A percentile compares a stretch with the other conserved stretches of the same genome.
Conservation (phyloP, 2,888 invertebrate genomes). For the Sinohyriopsis cumingii region DNA sequence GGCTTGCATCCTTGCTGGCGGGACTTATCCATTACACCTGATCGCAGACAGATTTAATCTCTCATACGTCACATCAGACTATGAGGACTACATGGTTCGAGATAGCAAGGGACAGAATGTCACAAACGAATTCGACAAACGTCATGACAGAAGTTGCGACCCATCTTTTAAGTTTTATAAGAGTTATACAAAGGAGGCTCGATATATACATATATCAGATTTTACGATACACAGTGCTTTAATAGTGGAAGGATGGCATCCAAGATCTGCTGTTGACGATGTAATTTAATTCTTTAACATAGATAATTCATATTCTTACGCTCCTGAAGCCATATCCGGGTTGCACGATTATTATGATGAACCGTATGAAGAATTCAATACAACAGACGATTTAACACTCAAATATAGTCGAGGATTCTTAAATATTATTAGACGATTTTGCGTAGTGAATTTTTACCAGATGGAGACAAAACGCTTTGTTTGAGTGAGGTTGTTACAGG, state of each 20-base stretch:
- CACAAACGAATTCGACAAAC: not conserved
- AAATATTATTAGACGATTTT: not conserved
- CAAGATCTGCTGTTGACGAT: not conserved
- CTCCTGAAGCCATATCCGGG: not conserved
- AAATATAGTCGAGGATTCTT: not conserved
- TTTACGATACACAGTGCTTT: not conserved
- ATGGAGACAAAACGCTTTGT: not conserved
- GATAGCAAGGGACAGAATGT: not conserved
- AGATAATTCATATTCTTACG: not conserved
- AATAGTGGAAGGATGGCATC: not conserved
- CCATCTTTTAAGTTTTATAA: not conserved
- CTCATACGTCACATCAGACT: not conserved
- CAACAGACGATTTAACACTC: not conserved
- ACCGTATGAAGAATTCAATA: not conserved
- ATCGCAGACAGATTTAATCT: not conserved
- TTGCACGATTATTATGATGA: not conserved
- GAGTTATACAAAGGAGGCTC: not conserved
- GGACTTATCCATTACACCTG: not conserved
- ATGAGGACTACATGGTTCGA: conserved; percentile 2
- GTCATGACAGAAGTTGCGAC: not conserved
- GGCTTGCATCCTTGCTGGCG: not conserved
- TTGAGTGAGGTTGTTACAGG: not conserved
- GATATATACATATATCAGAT: not conserved
- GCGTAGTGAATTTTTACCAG: not conserved
- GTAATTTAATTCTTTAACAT: conserved; percentile 5